Evolutionary conservation across 2,113 vertebrate species (phyloP), one percentile per base, ranked within the genome.

Genomic region (Hypocryptadius cinnamomeus): DNA sequence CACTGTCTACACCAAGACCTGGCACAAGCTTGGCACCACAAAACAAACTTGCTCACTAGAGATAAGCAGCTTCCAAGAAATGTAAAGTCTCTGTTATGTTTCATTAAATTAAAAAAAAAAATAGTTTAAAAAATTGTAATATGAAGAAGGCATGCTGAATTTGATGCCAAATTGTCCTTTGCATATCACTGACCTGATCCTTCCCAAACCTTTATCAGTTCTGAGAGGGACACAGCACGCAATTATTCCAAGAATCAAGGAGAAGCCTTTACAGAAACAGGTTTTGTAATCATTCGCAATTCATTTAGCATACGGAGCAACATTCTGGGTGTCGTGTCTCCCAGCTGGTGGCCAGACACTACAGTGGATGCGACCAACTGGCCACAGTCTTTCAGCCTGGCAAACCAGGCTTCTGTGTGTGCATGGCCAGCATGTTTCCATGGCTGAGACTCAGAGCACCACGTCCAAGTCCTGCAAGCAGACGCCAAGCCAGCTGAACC

Each of bases 281-380:
- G 79, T 73, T 95, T 93, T 86, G 66, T 81, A 85, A 94, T 96
- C 68, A 92, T 81, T 92, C 17, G 3, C 88, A 96, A 90, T 95
- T 94, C 95, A 83, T 90, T 81, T 94, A 96, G 78, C 94, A 97
- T 97, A 96, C 39, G 85, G 94, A 95, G 94, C 44, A 76, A 47
- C 89, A 95, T 94, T 95, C 81, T 86, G 91, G 81, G 90, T 94
- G 93, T 95, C 87, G 47, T 39, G 82, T 90, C 90, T 93, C 88
- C 90, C 95, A 96, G 90, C 95, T 96, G 96, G 91, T 96, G 87
- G 84, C 92, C 86, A 96, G 95, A 95, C 40, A 16, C 70, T 94
- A 50, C 50, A 78, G 64, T 89, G 70, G 60, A 94, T 91, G 56
- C 0, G 8, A 96, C 89, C 89, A 95, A 95, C 94, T 94, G 93